These are phyloP conservation scores for Bos javanicus DNA, from an alignment of 2,113 vertebrate genomes.

Conservation along the genomic window DNA sequence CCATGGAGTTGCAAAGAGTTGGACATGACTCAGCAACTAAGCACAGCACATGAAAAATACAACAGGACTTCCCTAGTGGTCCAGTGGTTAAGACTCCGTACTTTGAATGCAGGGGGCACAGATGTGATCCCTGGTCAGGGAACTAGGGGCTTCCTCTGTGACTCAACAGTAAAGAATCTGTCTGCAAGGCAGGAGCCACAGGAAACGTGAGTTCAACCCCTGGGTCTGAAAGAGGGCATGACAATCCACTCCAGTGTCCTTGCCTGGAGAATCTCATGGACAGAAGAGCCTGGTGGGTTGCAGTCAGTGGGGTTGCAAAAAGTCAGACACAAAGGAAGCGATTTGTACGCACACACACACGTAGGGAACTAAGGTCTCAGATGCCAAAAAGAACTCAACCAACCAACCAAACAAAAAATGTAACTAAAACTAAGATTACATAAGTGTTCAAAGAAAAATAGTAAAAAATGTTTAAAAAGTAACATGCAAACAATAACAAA, in stretches of 20 bases:
- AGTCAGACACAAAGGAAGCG: background rate
- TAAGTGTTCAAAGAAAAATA: background rate
- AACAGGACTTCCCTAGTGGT: background rate
- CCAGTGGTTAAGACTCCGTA: background rate
- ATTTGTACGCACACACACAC: background rate
- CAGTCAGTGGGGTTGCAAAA: background rate
- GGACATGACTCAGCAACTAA: background rate
- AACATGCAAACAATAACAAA: background rate
- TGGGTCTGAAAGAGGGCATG: background rate
- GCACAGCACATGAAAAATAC: background rate
- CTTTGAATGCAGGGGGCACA: background rate
- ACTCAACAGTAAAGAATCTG: background rate
- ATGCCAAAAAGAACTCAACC: background rate
- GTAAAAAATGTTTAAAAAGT: background rate
- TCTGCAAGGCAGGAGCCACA: background rate
- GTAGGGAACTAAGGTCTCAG: background rate
- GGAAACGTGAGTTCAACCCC: background rate
- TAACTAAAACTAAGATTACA: background rate
- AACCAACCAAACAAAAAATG: background rate
- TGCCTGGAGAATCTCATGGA: background rate
- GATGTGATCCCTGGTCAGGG: background rate
- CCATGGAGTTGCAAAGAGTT: background rate
- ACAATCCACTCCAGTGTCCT: background rate
- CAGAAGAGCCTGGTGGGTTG: background rate
- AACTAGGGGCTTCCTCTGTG: background rate